Conservation (phyloP, 2,797 vertebrate genomes). For the Gallirallus australis region DNA sequence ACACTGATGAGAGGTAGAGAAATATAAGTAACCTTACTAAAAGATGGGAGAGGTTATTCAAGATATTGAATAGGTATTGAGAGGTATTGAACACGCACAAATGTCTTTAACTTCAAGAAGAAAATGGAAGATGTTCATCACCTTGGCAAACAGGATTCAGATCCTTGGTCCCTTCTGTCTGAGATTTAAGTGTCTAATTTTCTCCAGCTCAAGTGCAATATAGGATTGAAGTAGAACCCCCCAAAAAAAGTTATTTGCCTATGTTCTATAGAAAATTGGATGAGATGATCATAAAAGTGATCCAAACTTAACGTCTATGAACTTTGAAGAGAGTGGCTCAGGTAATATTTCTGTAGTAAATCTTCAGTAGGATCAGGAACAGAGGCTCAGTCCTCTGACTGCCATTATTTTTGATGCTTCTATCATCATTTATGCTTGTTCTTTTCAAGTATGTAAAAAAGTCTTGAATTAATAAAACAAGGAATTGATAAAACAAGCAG, state of each 20-base stretch:
- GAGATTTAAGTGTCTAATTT: conserved; percentile 53
- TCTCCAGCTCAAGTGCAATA: conserved; percentile 35
- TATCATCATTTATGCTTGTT: not conserved
- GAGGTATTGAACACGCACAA: not conserved
- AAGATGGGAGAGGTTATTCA: not conserved
- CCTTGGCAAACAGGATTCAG: conserved; percentile 23
- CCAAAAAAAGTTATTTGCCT: conserved; percentile 56
- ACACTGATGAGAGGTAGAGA: not conserved
- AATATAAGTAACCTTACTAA: conserved; percentile 22
- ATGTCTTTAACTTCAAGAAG: conserved; percentile 27
- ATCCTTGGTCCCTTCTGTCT: conserved; percentile 27
- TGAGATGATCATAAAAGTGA: conserved; percentile 54
- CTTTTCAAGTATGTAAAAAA: not conserved
- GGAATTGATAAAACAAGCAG: not conserved
- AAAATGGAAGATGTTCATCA: conserved; percentile 47
- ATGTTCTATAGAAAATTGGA: not conserved
- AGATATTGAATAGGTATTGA: not conserved
- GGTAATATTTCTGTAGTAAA: conserved; percentile 38
- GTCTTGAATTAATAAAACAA: not conserved
- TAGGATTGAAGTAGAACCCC: not conserved
- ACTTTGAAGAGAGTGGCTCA: conserved; percentile 37
- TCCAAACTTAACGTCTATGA: conserved; percentile 51
- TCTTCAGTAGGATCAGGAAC: not conserved
- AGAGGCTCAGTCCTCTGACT: not conserved
- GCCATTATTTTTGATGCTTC: not conserved